Conservation (phyloP, 2,113 vertebrate species). For the Lota lota region DNA sequence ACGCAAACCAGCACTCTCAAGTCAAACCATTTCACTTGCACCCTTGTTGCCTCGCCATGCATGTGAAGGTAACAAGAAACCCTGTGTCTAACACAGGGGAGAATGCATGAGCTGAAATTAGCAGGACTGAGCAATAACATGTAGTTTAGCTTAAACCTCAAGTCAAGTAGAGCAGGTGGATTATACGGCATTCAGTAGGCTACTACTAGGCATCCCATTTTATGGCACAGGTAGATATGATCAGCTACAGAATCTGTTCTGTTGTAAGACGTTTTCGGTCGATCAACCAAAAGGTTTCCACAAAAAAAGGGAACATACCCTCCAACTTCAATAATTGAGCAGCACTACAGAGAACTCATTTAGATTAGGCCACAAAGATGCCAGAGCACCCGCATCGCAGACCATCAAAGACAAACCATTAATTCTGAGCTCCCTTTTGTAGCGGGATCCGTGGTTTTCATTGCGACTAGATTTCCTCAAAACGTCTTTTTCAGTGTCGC, state of each 20-base stretch:
- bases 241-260: too few relatives aligned
- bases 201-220: too few relatives aligned
- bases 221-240: too few relatives aligned
- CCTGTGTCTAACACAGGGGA: slow-evolving; percentile 15
- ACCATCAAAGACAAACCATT: slow-evolving; percentile 61
- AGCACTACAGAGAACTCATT: slow-evolving; percentile 41
- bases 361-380: slow-evolving; percentile 43
- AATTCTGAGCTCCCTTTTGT: slow-evolving; percentile 38
- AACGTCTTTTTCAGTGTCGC: slow-evolving; percentile 43
- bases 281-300: too few relatives aligned
- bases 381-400: slow-evolving; percentile 13
- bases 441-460: slow-evolving; percentile 47
- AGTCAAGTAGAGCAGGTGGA: too few relatives aligned
- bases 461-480: slow-evolving; percentile 49
- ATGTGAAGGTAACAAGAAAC: slow-evolving; percentile 18
- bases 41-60: slow-evolving; percentile 2
- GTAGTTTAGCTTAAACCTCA: slow-evolving; percentile 12
- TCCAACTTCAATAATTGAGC: slow-evolving; percentile 51
- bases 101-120: neutral
- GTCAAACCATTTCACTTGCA: slow-evolving; percentile 7
- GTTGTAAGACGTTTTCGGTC: too few relatives aligned
- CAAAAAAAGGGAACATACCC: slow-evolving; percentile 10
- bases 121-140: slow-evolving; percentile 9
- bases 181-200: too few relatives aligned
- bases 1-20: slow-evolving; percentile 44